These are phyloP conservation scores for Vulpes ferrilata DNA, from an alignment of 2,113 vertebrate species.

Conservation along the genomic window DNA sequence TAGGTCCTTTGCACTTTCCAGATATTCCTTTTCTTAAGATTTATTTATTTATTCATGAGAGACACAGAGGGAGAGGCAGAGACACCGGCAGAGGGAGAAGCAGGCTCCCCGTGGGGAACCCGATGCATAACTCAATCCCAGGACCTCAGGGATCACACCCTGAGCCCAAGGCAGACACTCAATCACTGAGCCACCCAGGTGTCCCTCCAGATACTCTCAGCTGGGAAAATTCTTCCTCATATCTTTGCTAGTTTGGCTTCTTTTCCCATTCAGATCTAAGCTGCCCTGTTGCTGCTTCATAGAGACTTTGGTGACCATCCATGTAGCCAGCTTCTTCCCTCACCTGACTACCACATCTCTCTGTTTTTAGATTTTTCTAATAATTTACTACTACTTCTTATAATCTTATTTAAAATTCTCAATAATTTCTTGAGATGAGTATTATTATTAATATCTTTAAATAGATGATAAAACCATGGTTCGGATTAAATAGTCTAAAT, in stretches of 20 bases:
- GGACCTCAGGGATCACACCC: no score
- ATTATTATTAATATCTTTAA: neutral
- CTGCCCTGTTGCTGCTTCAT: neutral
- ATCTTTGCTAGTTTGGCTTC: neutral
- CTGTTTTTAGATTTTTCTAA: neutral
- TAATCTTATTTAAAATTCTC: neutral
- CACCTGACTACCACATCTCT: accelerated
- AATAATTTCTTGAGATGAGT: neutral
- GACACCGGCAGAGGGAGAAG: no score
- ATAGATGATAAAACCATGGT: neutral
- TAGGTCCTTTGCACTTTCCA: neutral
- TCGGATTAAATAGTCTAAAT: neutral
- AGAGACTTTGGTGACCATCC: neutral
- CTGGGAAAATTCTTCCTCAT: neutral
- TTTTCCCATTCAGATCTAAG: neutral
- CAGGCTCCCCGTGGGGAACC: no score
- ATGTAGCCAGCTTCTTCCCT: neutral
- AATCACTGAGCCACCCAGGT: no score
- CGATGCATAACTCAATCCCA: no score
- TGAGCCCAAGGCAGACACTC: no score
- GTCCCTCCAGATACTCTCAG: neutral
- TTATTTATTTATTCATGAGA: no score
- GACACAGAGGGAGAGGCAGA: no score
- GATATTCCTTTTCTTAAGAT: neutral
- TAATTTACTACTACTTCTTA: no score